These are phyloP conservation scores for Dascillus cervinus DNA, from an alignment of 2,888 invertebrate species.

Conservation along the genomic window DNA sequence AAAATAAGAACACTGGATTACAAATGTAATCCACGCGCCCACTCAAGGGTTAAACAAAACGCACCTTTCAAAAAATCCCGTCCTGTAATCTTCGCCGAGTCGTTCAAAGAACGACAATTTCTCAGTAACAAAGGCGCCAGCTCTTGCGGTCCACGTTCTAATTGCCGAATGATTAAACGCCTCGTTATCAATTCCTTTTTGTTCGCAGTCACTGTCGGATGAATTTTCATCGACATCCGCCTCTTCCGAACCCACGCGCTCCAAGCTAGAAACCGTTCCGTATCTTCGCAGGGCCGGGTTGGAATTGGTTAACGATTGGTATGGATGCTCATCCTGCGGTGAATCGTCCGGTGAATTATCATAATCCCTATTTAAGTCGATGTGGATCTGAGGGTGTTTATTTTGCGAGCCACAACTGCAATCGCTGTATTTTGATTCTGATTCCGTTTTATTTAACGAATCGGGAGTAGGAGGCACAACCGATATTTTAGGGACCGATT, in stretches of 20 bases:
- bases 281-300: slow-evolving; percentile 46
- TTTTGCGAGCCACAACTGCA: neutral
- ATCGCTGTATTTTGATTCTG: slow-evolving; percentile 12
- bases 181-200: slow-evolving; percentile 36
- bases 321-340: slow-evolving; percentile 64
- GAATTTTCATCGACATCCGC: slow-evolving; percentile 37
- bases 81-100: slow-evolving; percentile 47
- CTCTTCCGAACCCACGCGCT: slow-evolving; percentile 57
- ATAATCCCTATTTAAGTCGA: slow-evolving; percentile 36
- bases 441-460: slow-evolving; percentile 9
- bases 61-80: slow-evolving; percentile 43
- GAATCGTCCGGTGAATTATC: slow-evolving; percentile 65
- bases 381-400: no score
- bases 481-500: slow-evolving; percentile 66
- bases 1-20: no score
- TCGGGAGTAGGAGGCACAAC: slow-evolving; percentile 72
- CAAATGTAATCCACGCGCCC: no score
- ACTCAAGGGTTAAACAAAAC: slow-evolving; percentile 1
- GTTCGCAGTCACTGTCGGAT: slow-evolving; percentile 25
- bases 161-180: slow-evolving; percentile 35
- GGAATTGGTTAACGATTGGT: slow-evolving; percentile 59
- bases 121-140: slow-evolving; percentile 73
- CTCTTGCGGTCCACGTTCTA: slow-evolving; percentile 69
- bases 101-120: slow-evolving; percentile 69
- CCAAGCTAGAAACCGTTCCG: slow-evolving; percentile 67